Percentiles rank a stretch among this genome's conserved stretches.
These are phyloP conservation scores for Lateolabrax maculatus DNA, from an alignment of 2,797 vertebrate species.

Conservation along the genomic window DNA sequence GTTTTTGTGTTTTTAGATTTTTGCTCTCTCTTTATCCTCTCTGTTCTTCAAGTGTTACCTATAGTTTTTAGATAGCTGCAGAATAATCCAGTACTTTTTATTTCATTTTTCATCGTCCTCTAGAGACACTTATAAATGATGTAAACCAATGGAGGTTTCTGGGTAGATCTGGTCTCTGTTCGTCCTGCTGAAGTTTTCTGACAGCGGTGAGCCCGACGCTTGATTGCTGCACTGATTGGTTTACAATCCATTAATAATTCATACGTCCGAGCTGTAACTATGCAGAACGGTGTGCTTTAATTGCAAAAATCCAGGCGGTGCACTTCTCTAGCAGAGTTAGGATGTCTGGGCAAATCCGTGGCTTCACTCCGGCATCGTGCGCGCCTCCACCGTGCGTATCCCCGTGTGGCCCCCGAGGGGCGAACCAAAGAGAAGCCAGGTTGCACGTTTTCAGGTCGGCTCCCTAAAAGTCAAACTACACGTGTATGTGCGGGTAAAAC, in stretches of 20 bases:
- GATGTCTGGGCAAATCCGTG: background rate
- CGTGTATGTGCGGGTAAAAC: constrained; percentile 61
- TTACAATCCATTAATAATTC: constrained; percentile 24
- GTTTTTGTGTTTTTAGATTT: background rate
- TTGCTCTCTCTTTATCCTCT: no score
- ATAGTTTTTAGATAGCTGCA: background rate
- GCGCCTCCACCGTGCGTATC: background rate
- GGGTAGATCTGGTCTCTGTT: background rate
- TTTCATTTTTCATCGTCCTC: background rate
- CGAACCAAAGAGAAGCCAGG: constrained; percentile 23
- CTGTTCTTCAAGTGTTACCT: background rate
- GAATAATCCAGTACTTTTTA: background rate
- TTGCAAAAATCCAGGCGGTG: background rate
- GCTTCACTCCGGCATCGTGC: constrained; percentile 9
- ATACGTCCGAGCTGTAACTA: background rate
- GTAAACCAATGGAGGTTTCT: constrained; percentile 1
- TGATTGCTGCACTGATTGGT: constrained; percentile 21
- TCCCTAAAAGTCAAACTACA: constrained; percentile 58
- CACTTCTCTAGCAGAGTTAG: constrained; percentile 17
- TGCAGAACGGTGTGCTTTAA: background rate
- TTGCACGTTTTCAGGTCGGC: constrained; percentile 26
- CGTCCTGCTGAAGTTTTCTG: constrained; percentile 8
- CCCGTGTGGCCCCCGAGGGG: background rate
- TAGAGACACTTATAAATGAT: background rate
- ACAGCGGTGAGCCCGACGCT: background rate